Evolutionary conservation across 2,113 vertebrate species (phyloP), one percentile per base, ranked within the genome.

Genomic region (Morone chrysops): DNA sequence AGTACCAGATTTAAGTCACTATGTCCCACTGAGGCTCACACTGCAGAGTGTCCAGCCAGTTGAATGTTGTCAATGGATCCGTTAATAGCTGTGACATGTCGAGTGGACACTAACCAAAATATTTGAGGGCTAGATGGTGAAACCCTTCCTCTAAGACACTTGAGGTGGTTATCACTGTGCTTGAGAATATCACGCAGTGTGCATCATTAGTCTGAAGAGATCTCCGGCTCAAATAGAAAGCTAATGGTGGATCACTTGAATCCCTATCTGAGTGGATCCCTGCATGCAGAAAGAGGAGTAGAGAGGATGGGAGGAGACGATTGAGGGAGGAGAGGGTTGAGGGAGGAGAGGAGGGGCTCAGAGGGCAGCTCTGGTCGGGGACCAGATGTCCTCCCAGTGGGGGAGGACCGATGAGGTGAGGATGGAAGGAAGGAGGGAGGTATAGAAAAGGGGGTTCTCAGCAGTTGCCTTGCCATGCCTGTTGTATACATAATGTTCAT

Each of bases 311-410:
- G 76, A 81, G 80, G 78, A 79, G 66, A 75, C 47, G 68, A 54
- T 62, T 74, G 69, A 63, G 72, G 54, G 60, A 76, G 78, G 63
- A 9, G 74, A 70, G 90, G 79, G 25, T 62, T 74, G 69, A 63
- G 72, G 54, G 63, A 76, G 78, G 63, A 9, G 74, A 70, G 90
- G 79, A 79, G 82, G 72, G 82, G 72, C 71, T 81, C 65, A 84
- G 75, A 89, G 91, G 90, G 90, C 87, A 92, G 93, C 89, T 86
- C 92, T 92, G 92, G 93, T 91, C 66, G 83, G 94, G 90, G 92
- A 95, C 91, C 95, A 96, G 95, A 95, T 96, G 95, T 94, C 91
- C 86, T 92, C 93, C 89, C 94, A 90, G 93, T 90, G 90, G 94
- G 92, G 90, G 91, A 94, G 87, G 91, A 90, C 90, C 47, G 77